These are phyloP conservation scores for Peucedramus taeniatus DNA, from an alignment of 2,113 vertebrate species.

Conservation along the genomic window DNA sequence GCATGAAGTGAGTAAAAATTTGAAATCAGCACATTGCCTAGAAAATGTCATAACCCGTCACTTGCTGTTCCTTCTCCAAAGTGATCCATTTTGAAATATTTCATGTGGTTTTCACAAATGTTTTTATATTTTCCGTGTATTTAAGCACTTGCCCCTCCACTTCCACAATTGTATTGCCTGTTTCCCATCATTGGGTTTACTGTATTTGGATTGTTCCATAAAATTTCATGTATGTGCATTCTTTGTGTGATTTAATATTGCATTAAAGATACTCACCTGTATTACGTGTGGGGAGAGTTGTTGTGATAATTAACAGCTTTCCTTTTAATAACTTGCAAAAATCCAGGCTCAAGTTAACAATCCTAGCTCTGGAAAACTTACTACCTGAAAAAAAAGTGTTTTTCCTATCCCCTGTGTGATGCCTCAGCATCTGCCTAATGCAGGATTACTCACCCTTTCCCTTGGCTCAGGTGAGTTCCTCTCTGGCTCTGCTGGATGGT, in stretches of 20 bases:
- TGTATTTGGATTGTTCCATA: background rate
- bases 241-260: background rate
- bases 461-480: background rate
- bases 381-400: background rate
- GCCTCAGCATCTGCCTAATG: background rate
- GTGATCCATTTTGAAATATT: background rate
- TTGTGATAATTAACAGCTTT: background rate
- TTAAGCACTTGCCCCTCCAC: background rate
- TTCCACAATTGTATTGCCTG: background rate
- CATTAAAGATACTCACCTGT: background rate
- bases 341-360: background rate
- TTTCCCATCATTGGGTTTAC: background rate
- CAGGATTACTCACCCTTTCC: slow-evolving; percentile 60
- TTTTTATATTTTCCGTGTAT: background rate
- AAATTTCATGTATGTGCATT: background rate
- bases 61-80: background rate
- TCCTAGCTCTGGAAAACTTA: background rate
- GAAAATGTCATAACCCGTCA: background rate
- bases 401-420: background rate
- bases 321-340: background rate
- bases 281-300: background rate
- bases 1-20: background rate
- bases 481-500: background rate
- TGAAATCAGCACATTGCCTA: background rate
- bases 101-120: background rate